Conservation (phyloP, 2,797 vertebrate species). For the Clarias pachynema region DNA sequence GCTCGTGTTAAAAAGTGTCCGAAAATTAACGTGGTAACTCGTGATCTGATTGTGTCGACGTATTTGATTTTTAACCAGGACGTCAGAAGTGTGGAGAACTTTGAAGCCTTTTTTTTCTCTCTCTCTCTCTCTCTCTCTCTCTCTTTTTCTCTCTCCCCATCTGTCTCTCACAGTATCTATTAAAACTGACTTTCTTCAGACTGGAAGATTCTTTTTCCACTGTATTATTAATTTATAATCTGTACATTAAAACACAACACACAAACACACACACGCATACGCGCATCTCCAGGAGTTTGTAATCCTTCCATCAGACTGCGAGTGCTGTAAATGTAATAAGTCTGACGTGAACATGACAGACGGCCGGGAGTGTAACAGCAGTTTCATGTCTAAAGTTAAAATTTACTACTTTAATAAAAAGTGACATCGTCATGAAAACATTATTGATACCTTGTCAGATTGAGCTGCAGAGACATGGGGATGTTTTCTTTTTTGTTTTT, state of each 20-base stretch:
- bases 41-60: background rate
- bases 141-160: background rate
- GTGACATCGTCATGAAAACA: background rate
- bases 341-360: background rate
- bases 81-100: background rate
- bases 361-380: background rate
- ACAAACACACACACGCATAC: constrained; percentile 1
- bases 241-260: background rate
- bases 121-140: background rate
- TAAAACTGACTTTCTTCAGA: background rate
- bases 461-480: background rate
- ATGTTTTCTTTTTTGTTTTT: too few relatives aligned
- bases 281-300: background rate
- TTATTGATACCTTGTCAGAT: constrained; percentile 7
- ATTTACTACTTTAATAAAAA: background rate
- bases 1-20: background rate
- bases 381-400: background rate
- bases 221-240: constrained; percentile 7
- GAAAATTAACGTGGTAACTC: background rate
- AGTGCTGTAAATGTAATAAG: constrained; percentile 2
- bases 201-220: background rate
- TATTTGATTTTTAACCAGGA: background rate
- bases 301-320: background rate
- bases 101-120: background rate
- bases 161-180: background rate